A percentile compares a stretch with the other conserved stretches of the same genome.
phyloP scores from a whole-genome alignment of 1,140 invertebrate genomes.

The Drosophila subpulchrella region DNA sequence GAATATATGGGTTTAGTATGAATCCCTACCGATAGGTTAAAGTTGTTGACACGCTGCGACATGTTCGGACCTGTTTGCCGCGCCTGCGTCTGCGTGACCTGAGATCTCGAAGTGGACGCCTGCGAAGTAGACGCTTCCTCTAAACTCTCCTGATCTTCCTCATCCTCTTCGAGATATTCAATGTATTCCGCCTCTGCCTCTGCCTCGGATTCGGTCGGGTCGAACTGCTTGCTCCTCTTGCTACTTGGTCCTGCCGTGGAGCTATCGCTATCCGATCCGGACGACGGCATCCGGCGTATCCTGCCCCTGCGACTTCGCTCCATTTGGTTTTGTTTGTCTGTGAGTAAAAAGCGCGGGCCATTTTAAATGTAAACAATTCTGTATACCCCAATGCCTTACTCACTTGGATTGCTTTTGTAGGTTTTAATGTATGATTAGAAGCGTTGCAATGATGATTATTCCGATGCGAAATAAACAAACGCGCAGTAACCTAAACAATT shows the following conservation, averaged over 20 bases:
- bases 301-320: conserved; percentile 14
- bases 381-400: not conserved
- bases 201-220: not conserved
- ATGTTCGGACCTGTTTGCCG: not conserved
- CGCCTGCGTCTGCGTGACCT: not conserved
- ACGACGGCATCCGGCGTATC: conserved; percentile 4
- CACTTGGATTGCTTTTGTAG: not conserved
- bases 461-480: not conserved
- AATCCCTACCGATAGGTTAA: conserved; percentile 12
- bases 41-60: not conserved
- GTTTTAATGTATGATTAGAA: too few relatives aligned
- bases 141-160: not conserved
- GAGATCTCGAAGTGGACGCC: not conserved
- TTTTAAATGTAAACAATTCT: not conserved
- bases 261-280: conserved; percentile 24
- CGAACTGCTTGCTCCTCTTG: conserved; percentile 10
- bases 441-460: not conserved
- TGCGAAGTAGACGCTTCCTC: conserved; percentile 3
- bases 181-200: not conserved
- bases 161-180: not conserved
- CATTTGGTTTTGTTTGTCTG: conserved; percentile 9
- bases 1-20: not conserved
- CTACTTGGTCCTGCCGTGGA: conserved; percentile 1
- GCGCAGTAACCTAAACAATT: not conserved
- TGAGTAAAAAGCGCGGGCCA: conserved; percentile 22